phyloP scores from a whole-genome alignment of 2,888 invertebrate genomes.

The Galerucella pusilla region DNA sequence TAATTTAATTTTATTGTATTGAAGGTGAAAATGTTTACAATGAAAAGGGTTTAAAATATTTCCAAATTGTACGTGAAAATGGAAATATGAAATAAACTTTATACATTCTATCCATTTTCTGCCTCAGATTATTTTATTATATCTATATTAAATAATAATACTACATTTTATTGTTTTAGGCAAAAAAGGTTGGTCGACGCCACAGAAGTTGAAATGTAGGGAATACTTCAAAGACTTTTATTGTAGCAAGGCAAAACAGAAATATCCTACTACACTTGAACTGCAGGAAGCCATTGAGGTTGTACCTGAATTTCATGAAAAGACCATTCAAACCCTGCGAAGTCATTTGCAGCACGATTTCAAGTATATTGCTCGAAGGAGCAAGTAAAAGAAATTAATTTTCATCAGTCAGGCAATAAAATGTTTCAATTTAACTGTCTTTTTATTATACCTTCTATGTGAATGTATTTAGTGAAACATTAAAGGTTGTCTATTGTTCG shows the following conservation, averaged over 20 bases:
- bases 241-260: background rate
- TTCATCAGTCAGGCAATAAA: background rate
- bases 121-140: background rate
- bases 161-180: constrained; percentile 5
- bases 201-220: constrained; percentile 2
- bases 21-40: background rate
- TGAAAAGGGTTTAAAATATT: background rate
- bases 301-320: constrained; percentile 17
- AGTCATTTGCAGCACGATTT: constrained; percentile 17
- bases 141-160: background rate
- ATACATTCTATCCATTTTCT: too few relatives aligned
- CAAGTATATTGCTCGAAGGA: background rate
- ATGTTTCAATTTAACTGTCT: background rate
- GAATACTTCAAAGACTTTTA: constrained; percentile 20
- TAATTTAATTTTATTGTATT: background rate
- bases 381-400: constrained; percentile 3
- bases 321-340: constrained; percentile 6
- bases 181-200: constrained; percentile 23
- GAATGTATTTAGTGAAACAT: too few relatives aligned
- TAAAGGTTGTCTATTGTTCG: too few relatives aligned
- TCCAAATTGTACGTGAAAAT: too few relatives aligned
- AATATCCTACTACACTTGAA: constrained; percentile 22
- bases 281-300: constrained; percentile 9
- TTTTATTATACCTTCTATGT: too few relatives aligned
- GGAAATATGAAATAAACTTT: too few relatives aligned